These are phyloP conservation scores for Ranitomeya imitator DNA, from an alignment of 2,113 vertebrate species.

Conservation along the genomic window DNA sequence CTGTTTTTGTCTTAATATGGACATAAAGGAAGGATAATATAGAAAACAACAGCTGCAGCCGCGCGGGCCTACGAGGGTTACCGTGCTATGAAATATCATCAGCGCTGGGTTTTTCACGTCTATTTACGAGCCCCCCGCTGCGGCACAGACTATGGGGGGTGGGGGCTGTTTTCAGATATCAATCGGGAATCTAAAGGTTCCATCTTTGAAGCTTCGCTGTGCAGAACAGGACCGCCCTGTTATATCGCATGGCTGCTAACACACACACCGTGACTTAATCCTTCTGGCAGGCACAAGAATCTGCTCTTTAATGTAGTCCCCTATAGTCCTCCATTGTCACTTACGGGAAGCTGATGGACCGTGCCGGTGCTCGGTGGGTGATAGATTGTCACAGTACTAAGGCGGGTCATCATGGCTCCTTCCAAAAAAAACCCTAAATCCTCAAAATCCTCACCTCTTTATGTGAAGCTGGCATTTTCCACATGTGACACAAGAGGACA, in stretches of 20 bases:
- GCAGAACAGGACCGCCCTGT: not conserved
- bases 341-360: not conserved
- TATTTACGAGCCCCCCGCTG: slow-evolving; percentile 35
- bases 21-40: slow-evolving; percentile 31
- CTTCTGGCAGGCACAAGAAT: slow-evolving; percentile 38
- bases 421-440: not conserved
- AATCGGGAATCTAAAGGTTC: slow-evolving; percentile 33
- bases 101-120: not conserved
- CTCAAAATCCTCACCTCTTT: slow-evolving; percentile 5
- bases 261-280: slow-evolving; percentile 21
- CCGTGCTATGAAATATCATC: slow-evolving; percentile 14
- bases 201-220: not conserved
- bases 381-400: slow-evolving; percentile 1
- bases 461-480: slow-evolving; percentile 15
- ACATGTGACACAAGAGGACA: slow-evolving; percentile 15
- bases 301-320: not conserved
- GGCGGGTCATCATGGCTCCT: not conserved
- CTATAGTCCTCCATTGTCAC: slow-evolving; percentile 24
- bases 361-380: slow-evolving; percentile 22
- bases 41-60: slow-evolving; percentile 8
- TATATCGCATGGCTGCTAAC: slow-evolving; percentile 12
- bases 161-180: slow-evolving; percentile 3
- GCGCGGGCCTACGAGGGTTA: not conserved
- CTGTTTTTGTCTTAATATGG: slow-evolving; percentile 49
- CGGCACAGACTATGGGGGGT: slow-evolving; percentile 6